Percentiles rank a stretch among this genome's conserved stretches.
Evolutionary conservation across 1,140 invertebrate species (phyloP).

Genomic region (Steinernema khuongi): DNA sequence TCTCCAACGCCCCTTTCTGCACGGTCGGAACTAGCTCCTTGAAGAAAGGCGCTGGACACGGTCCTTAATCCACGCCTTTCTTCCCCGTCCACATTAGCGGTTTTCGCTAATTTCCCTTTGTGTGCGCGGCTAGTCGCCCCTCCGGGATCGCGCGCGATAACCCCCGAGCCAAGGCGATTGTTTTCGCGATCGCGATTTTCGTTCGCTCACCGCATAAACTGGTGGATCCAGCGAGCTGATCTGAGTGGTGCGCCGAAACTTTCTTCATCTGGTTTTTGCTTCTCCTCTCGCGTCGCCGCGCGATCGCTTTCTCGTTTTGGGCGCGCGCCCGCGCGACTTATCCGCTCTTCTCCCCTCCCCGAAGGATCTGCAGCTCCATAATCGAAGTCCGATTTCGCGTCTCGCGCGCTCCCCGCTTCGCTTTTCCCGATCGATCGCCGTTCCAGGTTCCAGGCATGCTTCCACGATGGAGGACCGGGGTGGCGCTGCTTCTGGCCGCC

Average conservation of each 20-base stretch:
- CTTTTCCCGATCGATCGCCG: background rate
- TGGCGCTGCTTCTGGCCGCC: background rate
- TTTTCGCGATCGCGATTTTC: background rate
- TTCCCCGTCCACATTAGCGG: background rate
- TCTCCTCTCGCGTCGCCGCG: background rate
- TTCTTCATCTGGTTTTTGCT: constrained; percentile 15
- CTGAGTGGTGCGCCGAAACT: constrained; percentile 7
- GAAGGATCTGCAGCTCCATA: background rate
- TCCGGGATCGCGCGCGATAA: background rate
- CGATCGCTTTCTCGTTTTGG: constrained; percentile 7
- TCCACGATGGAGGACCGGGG: background rate
- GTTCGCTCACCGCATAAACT: background rate
- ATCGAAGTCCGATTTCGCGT: background rate
- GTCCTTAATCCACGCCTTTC: background rate
- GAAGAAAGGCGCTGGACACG: too few relatives aligned
- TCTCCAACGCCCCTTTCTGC: background rate
- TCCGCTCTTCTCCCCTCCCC: background rate
- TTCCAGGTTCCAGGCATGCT: background rate
- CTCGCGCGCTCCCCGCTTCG: background rate
- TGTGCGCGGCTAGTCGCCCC: background rate
- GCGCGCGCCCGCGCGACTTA: background rate
- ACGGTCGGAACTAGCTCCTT: background rate
- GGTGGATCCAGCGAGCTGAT: constrained; percentile 1
- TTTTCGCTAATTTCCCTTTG: background rate
- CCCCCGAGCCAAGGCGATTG: background rate